Evolutionary conservation across 2,113 vertebrate genomes (phyloP).

Genomic region (Trogon surrucura): DNA sequence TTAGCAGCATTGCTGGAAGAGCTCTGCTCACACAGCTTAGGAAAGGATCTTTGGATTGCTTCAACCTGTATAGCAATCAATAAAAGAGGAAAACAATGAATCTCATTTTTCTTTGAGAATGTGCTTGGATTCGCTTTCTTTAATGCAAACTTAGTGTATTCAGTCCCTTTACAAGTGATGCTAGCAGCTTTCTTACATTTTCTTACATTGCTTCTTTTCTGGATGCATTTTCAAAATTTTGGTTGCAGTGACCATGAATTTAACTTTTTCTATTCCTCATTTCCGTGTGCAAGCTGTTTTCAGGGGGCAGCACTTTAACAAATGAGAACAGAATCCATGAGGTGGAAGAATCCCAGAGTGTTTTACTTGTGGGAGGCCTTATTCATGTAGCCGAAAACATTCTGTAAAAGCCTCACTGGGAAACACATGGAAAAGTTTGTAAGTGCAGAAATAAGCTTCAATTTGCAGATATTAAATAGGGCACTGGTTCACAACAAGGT

Average conservation of each 20-base stretch:
- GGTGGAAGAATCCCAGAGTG: neutral
- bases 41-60: neutral
- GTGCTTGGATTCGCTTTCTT: neutral
- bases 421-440: neutral
- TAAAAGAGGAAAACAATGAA: neutral
- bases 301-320: neutral
- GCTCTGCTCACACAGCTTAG: neutral
- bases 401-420: neutral
- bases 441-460: neutral
- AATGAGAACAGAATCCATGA: neutral
- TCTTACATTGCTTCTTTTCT: neutral
- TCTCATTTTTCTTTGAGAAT: neutral
- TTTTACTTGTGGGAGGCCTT: neutral
- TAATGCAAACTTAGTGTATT: neutral
- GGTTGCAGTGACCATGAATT: neutral
- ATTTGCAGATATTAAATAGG: neutral
- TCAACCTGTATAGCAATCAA: neutral
- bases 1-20: neutral
- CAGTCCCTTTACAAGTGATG: neutral
- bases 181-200: neutral
- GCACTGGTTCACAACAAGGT: neutral
- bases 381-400: neutral
- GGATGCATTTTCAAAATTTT: neutral
- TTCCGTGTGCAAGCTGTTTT: neutral
- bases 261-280: neutral